Percentiles rank a stretch among this genome's conserved stretches.
Conservation (phyloP, 2,113 vertebrate genomes). For the Paramisgurnus dabryanus region DNA sequence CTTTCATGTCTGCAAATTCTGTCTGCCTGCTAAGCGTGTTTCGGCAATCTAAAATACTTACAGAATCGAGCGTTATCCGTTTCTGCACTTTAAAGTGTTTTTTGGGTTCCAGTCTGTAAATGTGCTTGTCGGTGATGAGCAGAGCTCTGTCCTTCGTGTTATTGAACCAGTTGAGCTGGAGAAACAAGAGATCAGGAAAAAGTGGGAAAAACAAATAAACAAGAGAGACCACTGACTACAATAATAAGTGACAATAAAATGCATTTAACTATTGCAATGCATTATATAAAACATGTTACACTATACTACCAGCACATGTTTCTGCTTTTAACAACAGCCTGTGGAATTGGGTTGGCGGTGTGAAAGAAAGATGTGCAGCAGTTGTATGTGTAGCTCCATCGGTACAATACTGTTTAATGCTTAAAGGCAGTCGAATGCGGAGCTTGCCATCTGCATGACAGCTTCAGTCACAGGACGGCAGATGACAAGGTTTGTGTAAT, state of each 20-base stretch:
- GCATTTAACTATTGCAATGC: background rate
- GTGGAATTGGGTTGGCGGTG: slow-evolving; percentile 9
- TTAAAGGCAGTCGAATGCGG: slow-evolving; percentile 1
- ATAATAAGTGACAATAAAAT: background rate
- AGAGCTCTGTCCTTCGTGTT: slow-evolving; percentile 85
- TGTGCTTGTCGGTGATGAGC: slow-evolving; percentile 83
- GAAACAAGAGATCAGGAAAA: background rate
- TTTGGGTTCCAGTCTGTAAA: slow-evolving; percentile 88
- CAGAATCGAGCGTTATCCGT: slow-evolving; percentile 74
- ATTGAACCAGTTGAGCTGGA: slow-evolving; percentile 87
- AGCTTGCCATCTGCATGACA: background rate
- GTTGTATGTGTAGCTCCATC: background rate
- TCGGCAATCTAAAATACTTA: slow-evolving; percentile 62
- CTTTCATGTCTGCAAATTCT: background rate
- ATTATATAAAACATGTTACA: background rate
- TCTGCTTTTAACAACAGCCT: background rate
- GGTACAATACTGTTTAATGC: background rate
- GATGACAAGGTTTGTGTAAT: background rate
- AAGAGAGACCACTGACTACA: background rate
- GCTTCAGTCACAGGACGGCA: background rate
- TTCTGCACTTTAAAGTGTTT: slow-evolving; percentile 85
- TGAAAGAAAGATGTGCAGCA: background rate
- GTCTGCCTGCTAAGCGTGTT: background rate
- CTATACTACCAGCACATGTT: background rate
- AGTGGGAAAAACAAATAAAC: background rate